phyloP scores from a whole-genome alignment of 1,140 invertebrate species.

The Polypedilum pembai region DNA sequence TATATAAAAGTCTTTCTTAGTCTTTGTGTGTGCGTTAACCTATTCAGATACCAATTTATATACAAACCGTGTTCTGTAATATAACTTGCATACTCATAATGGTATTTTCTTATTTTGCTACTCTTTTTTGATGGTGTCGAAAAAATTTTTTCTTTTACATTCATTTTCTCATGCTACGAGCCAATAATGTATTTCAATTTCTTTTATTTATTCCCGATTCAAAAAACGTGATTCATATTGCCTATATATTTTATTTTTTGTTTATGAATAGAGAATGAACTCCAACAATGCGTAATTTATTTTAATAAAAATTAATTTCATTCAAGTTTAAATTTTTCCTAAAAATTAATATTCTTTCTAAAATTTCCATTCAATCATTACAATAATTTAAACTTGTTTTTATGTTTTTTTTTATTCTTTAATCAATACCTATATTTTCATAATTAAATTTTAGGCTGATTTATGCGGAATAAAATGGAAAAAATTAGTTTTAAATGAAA shows the following conservation, averaged over 20 bases:
- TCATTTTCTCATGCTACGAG: background rate
- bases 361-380: background rate
- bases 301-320: too few relatives aligned
- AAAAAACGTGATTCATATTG: too few relatives aligned
- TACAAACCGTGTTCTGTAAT: background rate
- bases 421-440: constrained; percentile 32
- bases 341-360: constrained; percentile 1
- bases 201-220: too few relatives aligned
- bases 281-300: too few relatives aligned
- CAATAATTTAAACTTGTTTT: background rate
- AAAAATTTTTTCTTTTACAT: background rate
- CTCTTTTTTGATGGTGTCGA: background rate
- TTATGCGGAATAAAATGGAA: constrained; percentile 99
- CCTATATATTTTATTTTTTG: too few relatives aligned
- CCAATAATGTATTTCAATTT: too few relatives aligned
- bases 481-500: constrained; percentile 69
- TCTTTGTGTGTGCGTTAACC: constrained; percentile 14
- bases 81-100: background rate
- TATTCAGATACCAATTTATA: constrained; percentile 14
- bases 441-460: constrained; percentile 71
- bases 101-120: background rate
- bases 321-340: background rate
- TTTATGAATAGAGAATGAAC: too few relatives aligned
- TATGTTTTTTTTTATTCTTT: too few relatives aligned
- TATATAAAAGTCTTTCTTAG: background rate